Evolutionary conservation across 1,140 invertebrate species (phyloP), one percentile per base, ranked within the genome.

Genomic region (Laupala kohalensis): DNA sequence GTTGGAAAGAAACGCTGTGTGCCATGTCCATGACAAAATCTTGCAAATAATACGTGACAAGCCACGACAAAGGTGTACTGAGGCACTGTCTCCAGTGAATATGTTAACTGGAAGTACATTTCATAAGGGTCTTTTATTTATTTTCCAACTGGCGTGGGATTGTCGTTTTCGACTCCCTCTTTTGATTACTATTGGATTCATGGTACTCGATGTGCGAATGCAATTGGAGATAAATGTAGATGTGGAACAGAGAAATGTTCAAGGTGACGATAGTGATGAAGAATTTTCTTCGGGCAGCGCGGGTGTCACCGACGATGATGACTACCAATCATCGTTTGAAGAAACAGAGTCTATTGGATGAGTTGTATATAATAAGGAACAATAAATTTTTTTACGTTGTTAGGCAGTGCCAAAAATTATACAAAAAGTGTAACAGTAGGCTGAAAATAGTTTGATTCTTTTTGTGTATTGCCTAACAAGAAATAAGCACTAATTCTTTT

Each of bases 101-200:
- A n/a, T 72, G 13, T 27, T 70, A 15, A 13, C 70, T n/a, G 68
- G 62, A 64, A 71, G 53, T 24, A 70, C 70, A 64, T 73, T 71
- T 64, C 77, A 75, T 19, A 71, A 64, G 19, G 69, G 71, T 0
- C 71, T 83, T 28, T 74, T 85, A 24, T 86, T 87, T 67, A 82
- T 88, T 76, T 78, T 88, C 23, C 79, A 82, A 28, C 79, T 87
- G 25, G 86, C 85, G 5, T 88, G 86, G 86, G 80, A 83, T 69
- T 84, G 83, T 6, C 80, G 84, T 25, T 78, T 86, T 65, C 80
- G 84, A 67, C 73, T 88, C n/a, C 86, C 87, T 3, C 78, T 85
- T 27, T 77, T 88, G 0, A 80, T 87, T 13, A 77, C 85, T 6
- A 80, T 86, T 28, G 80, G 80, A 4, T 82, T 86, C 67, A 80